phyloP scores from a whole-genome alignment of 2,797 vertebrate species.

The Rhinoraja longicauda region DNA sequence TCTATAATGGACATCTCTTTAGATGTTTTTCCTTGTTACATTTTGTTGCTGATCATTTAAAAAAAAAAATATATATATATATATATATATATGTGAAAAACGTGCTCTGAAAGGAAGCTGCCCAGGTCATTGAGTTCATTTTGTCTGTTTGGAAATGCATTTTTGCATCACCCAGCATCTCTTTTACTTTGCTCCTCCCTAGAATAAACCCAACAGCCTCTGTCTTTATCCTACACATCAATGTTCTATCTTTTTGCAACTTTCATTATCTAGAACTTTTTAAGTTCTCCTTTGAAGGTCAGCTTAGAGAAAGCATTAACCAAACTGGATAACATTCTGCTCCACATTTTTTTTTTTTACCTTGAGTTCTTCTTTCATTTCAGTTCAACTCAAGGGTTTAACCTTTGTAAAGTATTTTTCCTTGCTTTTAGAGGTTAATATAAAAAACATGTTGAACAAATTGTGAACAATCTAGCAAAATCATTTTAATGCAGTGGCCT shows the following conservation, averaged over 20 bases:
- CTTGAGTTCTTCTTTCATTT: not conserved
- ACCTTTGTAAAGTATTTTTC: not conserved
- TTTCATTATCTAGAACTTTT: not conserved
- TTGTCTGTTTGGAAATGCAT: constrained; percentile 22
- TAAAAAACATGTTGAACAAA: not conserved
- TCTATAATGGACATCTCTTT: not conserved
- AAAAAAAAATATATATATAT: not conserved
- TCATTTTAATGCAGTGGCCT: not conserved
- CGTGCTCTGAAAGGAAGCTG: not conserved
- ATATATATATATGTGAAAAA: not conserved
- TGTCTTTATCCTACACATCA: constrained; percentile 5
- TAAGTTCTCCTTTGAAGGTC: constrained; percentile 16
- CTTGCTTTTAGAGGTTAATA: not conserved
- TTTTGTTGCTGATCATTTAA: not conserved
- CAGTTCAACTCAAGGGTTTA: not conserved
- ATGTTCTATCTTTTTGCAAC: not conserved
- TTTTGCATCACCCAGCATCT: constrained; percentile 28
- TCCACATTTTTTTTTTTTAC: not conserved
- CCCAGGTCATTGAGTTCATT: constrained; percentile 33
- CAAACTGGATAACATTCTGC: not conserved
- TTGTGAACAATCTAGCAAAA: not conserved
- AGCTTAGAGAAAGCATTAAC: constrained; percentile 16
- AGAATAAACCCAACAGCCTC: constrained; percentile 24
- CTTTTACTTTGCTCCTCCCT: constrained; percentile 26
- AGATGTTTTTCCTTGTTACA: not conserved